phyloP scores from a whole-genome alignment of 2,797 vertebrate species.

The Trichosurus vulpecula region DNA sequence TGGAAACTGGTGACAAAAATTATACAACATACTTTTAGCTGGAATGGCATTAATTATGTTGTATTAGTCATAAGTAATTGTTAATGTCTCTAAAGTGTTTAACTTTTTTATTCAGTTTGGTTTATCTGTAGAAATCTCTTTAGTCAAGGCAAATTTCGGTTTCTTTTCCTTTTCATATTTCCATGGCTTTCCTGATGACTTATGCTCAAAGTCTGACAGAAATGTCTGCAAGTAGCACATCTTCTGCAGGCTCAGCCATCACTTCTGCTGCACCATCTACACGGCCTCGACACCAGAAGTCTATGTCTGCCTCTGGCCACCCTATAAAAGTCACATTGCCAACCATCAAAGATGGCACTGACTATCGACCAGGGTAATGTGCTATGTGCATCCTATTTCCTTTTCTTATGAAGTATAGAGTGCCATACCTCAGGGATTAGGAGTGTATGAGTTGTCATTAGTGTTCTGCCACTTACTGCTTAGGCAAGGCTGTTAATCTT shows the following conservation, averaged over 20 bases:
- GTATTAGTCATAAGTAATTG: not conserved
- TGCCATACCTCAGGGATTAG: not conserved
- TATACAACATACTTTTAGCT: not conserved
- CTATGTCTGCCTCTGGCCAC: slow-evolving; percentile 98
- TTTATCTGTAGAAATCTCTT: slow-evolving; percentile 46
- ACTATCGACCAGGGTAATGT: slow-evolving; percentile 93
- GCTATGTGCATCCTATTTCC: not conserved
- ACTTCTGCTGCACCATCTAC: slow-evolving; percentile 88
- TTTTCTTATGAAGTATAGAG: not conserved
- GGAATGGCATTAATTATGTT: not conserved
- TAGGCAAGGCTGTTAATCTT: not conserved
- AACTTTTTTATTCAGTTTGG: slow-evolving; percentile 1
- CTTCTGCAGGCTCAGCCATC: slow-evolving; percentile 84
- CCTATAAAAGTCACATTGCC: slow-evolving; percentile 96
- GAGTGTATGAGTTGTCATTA: not conserved
- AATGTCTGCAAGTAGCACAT: slow-evolving; percentile 90
- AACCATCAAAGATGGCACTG: slow-evolving; percentile 96
- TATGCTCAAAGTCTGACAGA: slow-evolving; percentile 89
- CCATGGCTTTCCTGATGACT: slow-evolving; percentile 4
- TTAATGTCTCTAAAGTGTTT: not conserved
- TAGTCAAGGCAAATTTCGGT: not conserved
- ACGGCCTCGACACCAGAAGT: slow-evolving; percentile 97
- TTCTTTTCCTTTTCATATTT: slow-evolving; percentile 39
- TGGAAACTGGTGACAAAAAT: not conserved
- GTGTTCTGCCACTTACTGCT: not conserved